Conservation (phyloP, 2,113 vertebrate genomes). For the Stomatorhinus ivindoensis region DNA sequence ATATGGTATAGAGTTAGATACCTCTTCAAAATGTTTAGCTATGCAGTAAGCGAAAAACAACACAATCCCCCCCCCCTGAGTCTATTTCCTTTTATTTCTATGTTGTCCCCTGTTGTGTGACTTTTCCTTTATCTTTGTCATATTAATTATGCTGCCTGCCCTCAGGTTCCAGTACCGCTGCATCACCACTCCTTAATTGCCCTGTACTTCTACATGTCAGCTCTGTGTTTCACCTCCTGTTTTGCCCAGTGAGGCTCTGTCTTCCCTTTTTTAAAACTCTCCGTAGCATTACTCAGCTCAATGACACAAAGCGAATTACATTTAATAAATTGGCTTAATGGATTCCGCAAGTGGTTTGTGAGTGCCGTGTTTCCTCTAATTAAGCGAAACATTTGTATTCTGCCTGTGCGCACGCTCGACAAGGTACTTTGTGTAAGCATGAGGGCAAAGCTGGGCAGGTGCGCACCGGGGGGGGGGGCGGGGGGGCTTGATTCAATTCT, state of each 20-base stretch:
- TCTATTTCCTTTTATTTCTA: not conserved
- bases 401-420: slow-evolving; percentile 6
- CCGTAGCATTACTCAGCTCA: slow-evolving; percentile 73
- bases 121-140: not conserved
- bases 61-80: not conserved
- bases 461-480: not conserved
- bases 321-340: slow-evolving; percentile 80
- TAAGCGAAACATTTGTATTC: slow-evolving; percentile 73
- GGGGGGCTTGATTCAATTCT: not conserved
- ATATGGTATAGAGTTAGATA: not conserved
- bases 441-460: not conserved
- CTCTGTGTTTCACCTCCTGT: slow-evolving; percentile 43
- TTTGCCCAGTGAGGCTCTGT: slow-evolving; percentile 51
- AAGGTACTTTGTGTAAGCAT: not conserved
- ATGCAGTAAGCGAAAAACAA: not conserved
- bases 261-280: slow-evolving; percentile 60
- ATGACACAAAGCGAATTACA: slow-evolving; percentile 66
- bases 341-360: slow-evolving; percentile 77
- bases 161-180: slow-evolving; percentile 40
- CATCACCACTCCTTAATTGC: slow-evolving; percentile 51
- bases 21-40: not conserved
- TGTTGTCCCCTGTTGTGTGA: not conserved
- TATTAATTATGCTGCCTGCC: not conserved
- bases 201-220: slow-evolving; percentile 56
- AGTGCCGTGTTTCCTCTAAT: slow-evolving; percentile 64